Evolutionary conservation across 1,140 invertebrate genomes (phyloP), one percentile per base, ranked within the genome.

Genomic region (Portunus trituberculatus): DNA sequence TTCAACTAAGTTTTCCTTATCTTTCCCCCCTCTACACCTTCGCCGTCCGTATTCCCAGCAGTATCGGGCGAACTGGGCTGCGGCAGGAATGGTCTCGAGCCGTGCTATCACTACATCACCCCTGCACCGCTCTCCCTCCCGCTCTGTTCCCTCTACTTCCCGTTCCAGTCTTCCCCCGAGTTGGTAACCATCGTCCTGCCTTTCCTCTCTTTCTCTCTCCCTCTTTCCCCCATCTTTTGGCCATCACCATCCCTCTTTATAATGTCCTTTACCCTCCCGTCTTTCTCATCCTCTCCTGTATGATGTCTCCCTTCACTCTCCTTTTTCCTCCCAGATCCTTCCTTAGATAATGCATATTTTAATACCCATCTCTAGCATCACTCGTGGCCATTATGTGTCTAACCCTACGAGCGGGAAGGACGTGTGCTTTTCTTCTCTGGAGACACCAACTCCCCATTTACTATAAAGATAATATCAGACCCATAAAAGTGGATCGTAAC

Each of bases 271-370:
- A 16, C 29, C 59, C 59, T 91, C 46, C 39, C 46, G n/a, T 59
- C n/a, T 59, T 59, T 91, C 28, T 46, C 59, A 46, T 46, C 46
- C 39, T 31, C 29, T 48, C 67, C 52, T 91, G 4, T 91, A 45
- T 89, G 88, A 46, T 45, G 39, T 89, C 48, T n/a, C 59, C 89
- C 20, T 28, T 59, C 28, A 10, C 46, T 31, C 89, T 32, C 20
- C 46, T 59, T 59, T 91, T 91, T 59, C 29, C 90, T 48, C 39
- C 86, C 29, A 8, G 67, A 76, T 76, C 67, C 67, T 20, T 76
- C 67, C 67, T 76, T n/a, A 76, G 67, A 76, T 76, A 76, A 76
- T 76, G 67, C 67, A 76, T 76, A 76, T 25, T 76, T 76, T 76
- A 76, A 76, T 25, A n/a, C 67, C 67, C 67, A 76, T 59, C 52